phyloP scores from a whole-genome alignment of 2,888 invertebrate genomes.

The Pammene fasciana region DNA sequence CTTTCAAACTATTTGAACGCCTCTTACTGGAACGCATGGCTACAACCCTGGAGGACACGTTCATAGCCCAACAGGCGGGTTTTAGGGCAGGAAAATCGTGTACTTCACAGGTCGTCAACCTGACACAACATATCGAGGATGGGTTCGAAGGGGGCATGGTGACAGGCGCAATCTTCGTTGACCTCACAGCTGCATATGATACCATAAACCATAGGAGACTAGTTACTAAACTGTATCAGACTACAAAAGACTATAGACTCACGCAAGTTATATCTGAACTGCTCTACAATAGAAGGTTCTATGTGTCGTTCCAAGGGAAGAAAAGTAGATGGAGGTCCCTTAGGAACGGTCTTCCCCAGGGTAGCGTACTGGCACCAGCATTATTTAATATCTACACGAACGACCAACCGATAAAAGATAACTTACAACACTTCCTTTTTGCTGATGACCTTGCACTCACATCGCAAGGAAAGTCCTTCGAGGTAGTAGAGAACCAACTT shows the following conservation, averaged over 20 bases:
- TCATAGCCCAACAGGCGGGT: background rate
- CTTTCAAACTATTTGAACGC: background rate
- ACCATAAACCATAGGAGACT: background rate
- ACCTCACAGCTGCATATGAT: background rate
- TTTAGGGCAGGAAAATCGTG: background rate
- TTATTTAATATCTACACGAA: too few species aligned
- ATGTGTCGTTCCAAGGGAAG: too few species aligned
- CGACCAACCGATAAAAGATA: too few species aligned
- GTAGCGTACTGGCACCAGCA: too few species aligned
- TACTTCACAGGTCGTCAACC: background rate
- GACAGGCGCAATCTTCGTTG: background rate
- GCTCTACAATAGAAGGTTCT: too few species aligned
- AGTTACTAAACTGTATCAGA: background rate
- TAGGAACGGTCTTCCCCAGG: too few species aligned
- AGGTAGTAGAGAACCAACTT: too few species aligned
- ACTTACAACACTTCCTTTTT: too few species aligned
- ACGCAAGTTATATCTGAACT: background rate
- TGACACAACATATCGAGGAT: background rate
- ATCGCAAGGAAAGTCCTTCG: too few species aligned
- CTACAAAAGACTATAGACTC: background rate
- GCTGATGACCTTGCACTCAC: too few species aligned
- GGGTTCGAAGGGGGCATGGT: background rate
- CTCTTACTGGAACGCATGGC: background rate
- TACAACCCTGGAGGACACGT: background rate
- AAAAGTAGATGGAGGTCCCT: too few species aligned